Evolutionary conservation across 2,888 invertebrate genomes (phyloP), one percentile per base, ranked within the genome.

Genomic region (Abrostola tripartita): DNA sequence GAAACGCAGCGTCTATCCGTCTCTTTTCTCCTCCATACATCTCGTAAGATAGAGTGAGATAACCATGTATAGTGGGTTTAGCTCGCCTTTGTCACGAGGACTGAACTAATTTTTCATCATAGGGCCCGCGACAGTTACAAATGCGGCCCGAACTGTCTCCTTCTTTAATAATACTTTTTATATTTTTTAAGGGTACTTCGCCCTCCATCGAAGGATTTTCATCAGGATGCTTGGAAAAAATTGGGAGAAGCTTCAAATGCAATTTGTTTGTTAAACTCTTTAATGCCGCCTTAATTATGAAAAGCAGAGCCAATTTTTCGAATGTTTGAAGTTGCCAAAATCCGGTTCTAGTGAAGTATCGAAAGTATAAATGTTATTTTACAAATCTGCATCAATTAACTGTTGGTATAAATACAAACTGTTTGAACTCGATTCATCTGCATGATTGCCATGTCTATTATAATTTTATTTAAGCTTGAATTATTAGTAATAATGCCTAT

Each of bases 71-170:
- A 89, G 91, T 91, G 88, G 90, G 94, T 89, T 92, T 93, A 92
- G 92, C 91, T 89, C 89, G 92, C 92, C 92, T 94, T 93, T 94
- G 93, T 93, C 92, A 94, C 90, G 90, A 92, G 88, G 91, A 92
- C 92, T 92, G 94, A 92, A 92, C 94, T 94, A 95, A 95, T 95
- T 95, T 95, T 95, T 95, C 95, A 95, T 95, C 94, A 95, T 95
- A 95, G 95, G 92, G 92, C 91, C 90, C 90, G 84, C 90, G 95
- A 95, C 95, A 95, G 94, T 93, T 91, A 95, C 94, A 95, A 95
- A 95, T 95, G 93, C 87, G 87, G 87, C 90, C 90, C 93, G 92
- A 95, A 95, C 94, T 93, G 95, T 95, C 95, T 93, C 91, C 90
- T 94, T 94, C 95, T 95, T 95, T 94, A 94, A 94, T 95, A 95